Base-by-base conservation (phyloP, 92 coral and sea anemone species). In the Siderastrea radians region DNA sequence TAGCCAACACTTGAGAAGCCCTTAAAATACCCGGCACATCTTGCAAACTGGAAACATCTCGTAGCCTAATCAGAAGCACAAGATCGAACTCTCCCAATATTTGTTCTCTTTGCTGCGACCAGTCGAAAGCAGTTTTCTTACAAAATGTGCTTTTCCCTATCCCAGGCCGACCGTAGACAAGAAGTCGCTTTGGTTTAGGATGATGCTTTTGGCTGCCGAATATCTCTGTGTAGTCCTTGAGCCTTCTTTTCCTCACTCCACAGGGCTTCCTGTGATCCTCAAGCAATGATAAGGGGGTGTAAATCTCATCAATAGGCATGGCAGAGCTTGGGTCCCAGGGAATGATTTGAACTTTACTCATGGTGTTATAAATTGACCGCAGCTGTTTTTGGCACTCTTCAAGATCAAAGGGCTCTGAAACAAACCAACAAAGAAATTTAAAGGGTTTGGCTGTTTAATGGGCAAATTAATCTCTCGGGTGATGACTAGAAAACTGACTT, bases 211-310 rank as follows among this genome's bases (percentile, higher is more conserved):
- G 2, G 16, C 49, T 7, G 10, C 45, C 5, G 63, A 59, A 59
- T 15, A 59, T 59, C 43, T 78, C 82, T 50, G 82, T 78, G 57
- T 78, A 78, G 58, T 62, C 57, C 7, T 44, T 38, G 15, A 77
- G 81, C 9, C 45, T 8, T 13, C 45, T 14, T 77, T 58, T 6
- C 58, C 67, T 77, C 68, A 77, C 45, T 44, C 68, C 68, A 16
- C 68, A 57, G 44, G 68, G 54, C 6, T 58, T 77, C 3, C 54
- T 77, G 52, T 77, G 26, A 77, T 77, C 68, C 43, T 49, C 43
- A 1, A 77, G 53, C 81, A 70, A 60, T 3, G 55, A 6, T n/a
- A 78, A 7, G 15, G 9, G 3, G 4, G 82, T 78, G 82, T 78
- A 78, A 2, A 78, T 78, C 3, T 60, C 59, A 60, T 61, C 19